A percentile compares a stretch with the other conserved stretches of the same genome.
Evolutionary conservation across 2,113 vertebrate genomes (phyloP).

Genomic region (Tonatia bakeri): DNA sequence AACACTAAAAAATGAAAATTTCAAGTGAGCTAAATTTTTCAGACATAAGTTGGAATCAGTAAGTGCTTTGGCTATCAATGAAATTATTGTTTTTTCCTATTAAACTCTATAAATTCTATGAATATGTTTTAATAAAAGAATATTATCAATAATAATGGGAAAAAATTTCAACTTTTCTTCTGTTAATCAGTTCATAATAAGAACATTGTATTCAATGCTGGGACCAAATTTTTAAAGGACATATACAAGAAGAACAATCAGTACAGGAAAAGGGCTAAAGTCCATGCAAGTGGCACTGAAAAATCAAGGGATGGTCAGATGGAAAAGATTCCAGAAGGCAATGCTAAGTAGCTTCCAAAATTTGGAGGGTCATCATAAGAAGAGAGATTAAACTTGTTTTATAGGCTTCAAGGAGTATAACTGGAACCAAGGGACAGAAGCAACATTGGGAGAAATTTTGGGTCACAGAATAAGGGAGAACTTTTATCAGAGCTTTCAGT

Average conservation of each 20-base stretch:
- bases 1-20: background rate
- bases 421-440: background rate
- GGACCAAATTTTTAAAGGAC: background rate
- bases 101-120: background rate
- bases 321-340: background rate
- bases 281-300: background rate
- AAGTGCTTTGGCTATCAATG: background rate
- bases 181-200: background rate
- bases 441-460: background rate
- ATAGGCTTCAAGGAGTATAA: background rate
- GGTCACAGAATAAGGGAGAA: background rate
- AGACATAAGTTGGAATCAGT: background rate
- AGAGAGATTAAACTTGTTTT: background rate
- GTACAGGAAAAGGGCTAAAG: background rate
- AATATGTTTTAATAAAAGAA: background rate
- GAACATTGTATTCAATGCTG: background rate
- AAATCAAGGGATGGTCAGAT: background rate
- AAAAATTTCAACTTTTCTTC: background rate
- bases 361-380: fast-evolving
- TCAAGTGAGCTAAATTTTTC: constrained; percentile 8
- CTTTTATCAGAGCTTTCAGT: background rate
- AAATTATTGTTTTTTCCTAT: background rate
- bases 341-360: background rate
- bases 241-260: background rate
- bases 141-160: background rate